Conservation (phyloP, 2,113 vertebrate species). For the Phylloscopus trochilus region DNA sequence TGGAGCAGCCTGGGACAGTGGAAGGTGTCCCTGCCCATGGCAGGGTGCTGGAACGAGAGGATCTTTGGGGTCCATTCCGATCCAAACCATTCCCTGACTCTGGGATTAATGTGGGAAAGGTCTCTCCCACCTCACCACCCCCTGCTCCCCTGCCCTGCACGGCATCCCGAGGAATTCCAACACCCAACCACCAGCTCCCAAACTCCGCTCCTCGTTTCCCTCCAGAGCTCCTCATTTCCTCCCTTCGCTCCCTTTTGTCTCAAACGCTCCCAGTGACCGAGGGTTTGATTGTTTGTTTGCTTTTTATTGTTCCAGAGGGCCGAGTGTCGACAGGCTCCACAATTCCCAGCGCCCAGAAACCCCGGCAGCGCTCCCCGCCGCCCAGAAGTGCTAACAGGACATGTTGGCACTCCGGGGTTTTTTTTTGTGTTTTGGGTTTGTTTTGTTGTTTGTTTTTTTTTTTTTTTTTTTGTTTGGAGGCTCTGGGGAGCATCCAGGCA, state of each 20-base stretch:
- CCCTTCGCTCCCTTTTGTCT: background rate
- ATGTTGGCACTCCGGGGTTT: background rate
- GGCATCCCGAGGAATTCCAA: background rate
- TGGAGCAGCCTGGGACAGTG: background rate
- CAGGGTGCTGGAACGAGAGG: background rate
- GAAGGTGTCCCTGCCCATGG: background rate
- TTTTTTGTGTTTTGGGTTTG: background rate
- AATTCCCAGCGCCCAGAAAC: background rate
- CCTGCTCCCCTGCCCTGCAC: background rate
- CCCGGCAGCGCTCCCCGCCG: background rate
- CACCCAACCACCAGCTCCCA: background rate
- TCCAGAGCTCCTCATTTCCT: background rate
- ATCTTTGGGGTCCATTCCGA: background rate
- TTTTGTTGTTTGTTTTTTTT: background rate
- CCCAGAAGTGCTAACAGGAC: constrained; percentile 38
- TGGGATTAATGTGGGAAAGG: background rate
- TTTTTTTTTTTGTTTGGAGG: background rate
- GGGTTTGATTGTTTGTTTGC: constrained; percentile 7
- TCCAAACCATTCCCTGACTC: background rate
- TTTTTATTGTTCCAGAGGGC: background rate
- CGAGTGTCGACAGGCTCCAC: constrained; percentile 13
- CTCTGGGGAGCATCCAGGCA: background rate
- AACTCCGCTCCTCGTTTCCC: background rate
- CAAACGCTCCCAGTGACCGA: background rate
- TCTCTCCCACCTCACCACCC: background rate